phyloP scores from a whole-genome alignment of 2,888 invertebrate species.

The Gryllus longicercus region DNA sequence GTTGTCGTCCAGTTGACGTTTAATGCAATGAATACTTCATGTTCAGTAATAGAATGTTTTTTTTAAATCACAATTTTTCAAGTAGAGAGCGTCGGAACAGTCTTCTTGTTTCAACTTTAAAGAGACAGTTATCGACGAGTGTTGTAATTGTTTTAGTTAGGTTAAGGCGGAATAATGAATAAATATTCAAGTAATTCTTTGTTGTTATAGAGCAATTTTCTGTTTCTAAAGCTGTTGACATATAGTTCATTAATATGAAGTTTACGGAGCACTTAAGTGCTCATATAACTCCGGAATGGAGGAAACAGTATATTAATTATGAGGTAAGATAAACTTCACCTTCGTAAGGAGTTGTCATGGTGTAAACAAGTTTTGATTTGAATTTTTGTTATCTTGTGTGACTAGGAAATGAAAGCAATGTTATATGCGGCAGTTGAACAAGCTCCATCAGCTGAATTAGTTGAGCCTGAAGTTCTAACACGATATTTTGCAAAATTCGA shows the following conservation, averaged over 20 bases:
- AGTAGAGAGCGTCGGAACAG: no score
- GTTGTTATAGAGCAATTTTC: not conserved
- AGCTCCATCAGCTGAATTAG: slow-evolving; percentile 70
- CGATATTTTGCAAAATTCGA: slow-evolving; percentile 76
- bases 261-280: slow-evolving; percentile 84
- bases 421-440: slow-evolving; percentile 75
- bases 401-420: slow-evolving; percentile 78
- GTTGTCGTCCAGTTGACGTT: no score
- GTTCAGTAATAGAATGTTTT: no score
- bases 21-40: no score
- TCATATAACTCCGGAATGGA: slow-evolving; percentile 90
- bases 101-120: no score
- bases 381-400: not conserved
- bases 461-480: slow-evolving; percentile 65
- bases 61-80: no score
- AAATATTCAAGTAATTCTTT: not conserved
- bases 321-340: slow-evolving; percentile 52
- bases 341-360: no score
- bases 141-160: not conserved
- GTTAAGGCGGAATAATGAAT: not conserved
- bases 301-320: slow-evolving; percentile 78
- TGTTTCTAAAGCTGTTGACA: not conserved
- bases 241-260: slow-evolving; percentile 60
- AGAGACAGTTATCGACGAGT: no score
- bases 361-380: no score